These are phyloP conservation scores for Myiagra hebetior DNA, from an alignment of 2,113 vertebrate species.

Conservation along the genomic window DNA sequence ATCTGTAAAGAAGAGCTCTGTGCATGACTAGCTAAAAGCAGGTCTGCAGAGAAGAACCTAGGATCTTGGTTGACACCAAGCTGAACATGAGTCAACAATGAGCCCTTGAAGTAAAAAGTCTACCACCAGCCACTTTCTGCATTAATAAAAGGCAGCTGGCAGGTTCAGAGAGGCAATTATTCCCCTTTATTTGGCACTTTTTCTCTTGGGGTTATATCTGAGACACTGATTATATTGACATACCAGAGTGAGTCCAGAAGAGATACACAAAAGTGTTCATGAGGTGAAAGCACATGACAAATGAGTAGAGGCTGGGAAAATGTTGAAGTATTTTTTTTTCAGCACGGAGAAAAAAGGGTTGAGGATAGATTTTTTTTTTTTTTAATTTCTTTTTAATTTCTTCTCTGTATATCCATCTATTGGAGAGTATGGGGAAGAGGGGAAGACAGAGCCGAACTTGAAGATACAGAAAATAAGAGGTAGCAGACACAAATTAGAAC, in stretches of 20 bases:
- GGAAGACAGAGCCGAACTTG: neutral
- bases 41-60: neutral
- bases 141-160: neutral
- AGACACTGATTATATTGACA: neutral
- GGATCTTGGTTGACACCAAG: neutral
- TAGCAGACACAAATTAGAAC: neutral
- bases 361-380: neutral
- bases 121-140: accelerated
- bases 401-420: neutral
- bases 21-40: neutral
- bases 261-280: neutral
- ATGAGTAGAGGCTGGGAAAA: neutral
- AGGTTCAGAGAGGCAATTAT: neutral
- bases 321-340: neutral
- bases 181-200: neutral
- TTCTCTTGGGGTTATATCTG: neutral
- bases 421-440: accelerated
- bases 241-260: neutral
- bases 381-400: too few species aligned
- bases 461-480: neutral
- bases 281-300: neutral
- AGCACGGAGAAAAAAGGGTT: neutral
- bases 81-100: neutral
- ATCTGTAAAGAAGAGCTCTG: neutral
- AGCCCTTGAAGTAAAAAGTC: neutral